A percentile compares a stretch with the other conserved stretches of the same genome.
Evolutionary conservation across 2,888 invertebrate species (phyloP).

Genomic region (Ennomos fuscantarius): DNA sequence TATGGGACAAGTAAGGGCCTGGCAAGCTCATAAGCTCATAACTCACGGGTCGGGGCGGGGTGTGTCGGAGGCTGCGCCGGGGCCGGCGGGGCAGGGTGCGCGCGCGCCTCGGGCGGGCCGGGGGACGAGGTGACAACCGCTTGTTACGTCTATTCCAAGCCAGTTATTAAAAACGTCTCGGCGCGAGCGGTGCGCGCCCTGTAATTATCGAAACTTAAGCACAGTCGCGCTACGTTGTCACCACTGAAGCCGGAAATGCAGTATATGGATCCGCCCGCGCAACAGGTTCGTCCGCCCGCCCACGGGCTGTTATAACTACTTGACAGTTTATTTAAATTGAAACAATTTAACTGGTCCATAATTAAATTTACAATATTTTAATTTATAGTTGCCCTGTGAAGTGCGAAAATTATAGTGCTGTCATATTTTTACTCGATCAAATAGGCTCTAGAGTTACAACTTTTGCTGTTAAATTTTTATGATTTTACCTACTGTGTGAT

Average conservation of each 20-base stretch:
- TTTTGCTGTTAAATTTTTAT: background rate
- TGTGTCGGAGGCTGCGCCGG: slow-evolving; percentile 72
- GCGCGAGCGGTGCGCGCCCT: slow-evolving; percentile 84
- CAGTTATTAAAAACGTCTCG: slow-evolving; percentile 87
- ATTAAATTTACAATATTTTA: slow-evolving; percentile 31
- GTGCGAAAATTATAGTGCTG: slow-evolving; percentile 27
- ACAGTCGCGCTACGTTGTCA: slow-evolving; percentile 75
- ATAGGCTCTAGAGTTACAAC: no score
- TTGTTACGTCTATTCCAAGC: slow-evolving; percentile 84
- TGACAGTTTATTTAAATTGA: slow-evolving; percentile 50
- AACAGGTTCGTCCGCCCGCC: slow-evolving; percentile 81
- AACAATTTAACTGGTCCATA: slow-evolving; percentile 32
- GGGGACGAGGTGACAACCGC: slow-evolving; percentile 84
- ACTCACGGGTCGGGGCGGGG: slow-evolving; percentile 69
- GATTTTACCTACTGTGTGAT: no score
- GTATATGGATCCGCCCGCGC: slow-evolving; percentile 82
- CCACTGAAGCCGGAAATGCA: slow-evolving; percentile 79
- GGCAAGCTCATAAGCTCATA: slow-evolving; percentile 78
- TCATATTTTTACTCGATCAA: background rate
- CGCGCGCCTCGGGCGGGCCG: slow-evolving; percentile 62
- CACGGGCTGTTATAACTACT: slow-evolving; percentile 54
- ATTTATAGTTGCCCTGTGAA: slow-evolving; percentile 31
- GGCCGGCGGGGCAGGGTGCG: slow-evolving; percentile 59
- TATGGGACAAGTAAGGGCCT: slow-evolving; percentile 40
- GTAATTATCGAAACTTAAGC: slow-evolving; percentile 81